Evolutionary conservation across 2,797 vertebrate species (phyloP).

Genomic region (Acipenser transmontanus): DNA sequence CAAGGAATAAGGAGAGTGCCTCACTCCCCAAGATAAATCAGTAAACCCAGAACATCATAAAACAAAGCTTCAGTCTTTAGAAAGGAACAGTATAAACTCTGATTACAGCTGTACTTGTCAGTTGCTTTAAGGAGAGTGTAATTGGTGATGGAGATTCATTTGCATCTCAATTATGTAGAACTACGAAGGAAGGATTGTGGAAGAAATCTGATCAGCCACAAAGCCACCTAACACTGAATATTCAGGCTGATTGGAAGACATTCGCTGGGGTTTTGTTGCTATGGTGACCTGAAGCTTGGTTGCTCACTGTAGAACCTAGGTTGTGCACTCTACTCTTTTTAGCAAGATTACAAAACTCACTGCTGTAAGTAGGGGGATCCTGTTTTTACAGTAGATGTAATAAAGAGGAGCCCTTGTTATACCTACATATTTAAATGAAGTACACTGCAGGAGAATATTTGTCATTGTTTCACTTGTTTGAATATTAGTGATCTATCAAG

Average conservation of each 20-base stretch:
- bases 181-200: constrained; percentile 61
- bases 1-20: constrained; percentile 35
- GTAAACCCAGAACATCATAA: neutral
- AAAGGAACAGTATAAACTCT: constrained; percentile 62
- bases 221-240: constrained; percentile 65
- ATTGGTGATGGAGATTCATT: constrained; percentile 87
- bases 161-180: constrained; percentile 89
- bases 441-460: too few species aligned
- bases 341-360: constrained; percentile 52
- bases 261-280: constrained; percentile 71
- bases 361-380: constrained; percentile 25
- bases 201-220: constrained; percentile 79
- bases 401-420: too few species aligned
- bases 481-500: too few species aligned
- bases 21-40: constrained; percentile 26
- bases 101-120: constrained; percentile 90
- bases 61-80: constrained; percentile 20
- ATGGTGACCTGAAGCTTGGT: constrained; percentile 70
- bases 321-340: constrained; percentile 50
- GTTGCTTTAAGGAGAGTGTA: constrained; percentile 84
- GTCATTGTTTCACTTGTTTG: too few species aligned
- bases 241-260: constrained; percentile 66
- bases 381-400: too few species aligned
- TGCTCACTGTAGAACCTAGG: constrained; percentile 51
- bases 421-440: too few species aligned